Conservation (phyloP, 1,140 invertebrate genomes). For the Ceratosolen solmsi region DNA sequence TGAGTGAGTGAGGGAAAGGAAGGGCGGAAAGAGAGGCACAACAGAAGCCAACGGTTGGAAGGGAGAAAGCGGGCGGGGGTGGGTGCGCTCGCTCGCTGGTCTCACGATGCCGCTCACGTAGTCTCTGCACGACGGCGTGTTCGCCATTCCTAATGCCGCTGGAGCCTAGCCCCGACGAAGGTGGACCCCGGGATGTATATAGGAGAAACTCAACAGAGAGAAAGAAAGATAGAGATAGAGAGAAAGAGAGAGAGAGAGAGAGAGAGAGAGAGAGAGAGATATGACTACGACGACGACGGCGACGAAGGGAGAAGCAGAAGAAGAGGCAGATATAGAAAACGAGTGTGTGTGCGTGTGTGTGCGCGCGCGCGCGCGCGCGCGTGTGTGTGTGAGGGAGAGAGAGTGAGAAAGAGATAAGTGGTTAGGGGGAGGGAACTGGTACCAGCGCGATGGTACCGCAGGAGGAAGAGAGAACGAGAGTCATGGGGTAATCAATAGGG, state of each 20-base stretch:
- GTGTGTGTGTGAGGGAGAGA: too few relatives aligned
- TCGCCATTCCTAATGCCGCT: conserved; percentile 78
- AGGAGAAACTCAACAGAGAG: conserved; percentile 13
- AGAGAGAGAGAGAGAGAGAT: not conserved
- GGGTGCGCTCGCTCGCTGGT: conserved; percentile 63
- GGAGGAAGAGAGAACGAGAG: not conserved
- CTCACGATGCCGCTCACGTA: conserved; percentile 77
- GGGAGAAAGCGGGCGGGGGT: conserved; percentile 37
- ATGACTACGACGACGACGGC: too few relatives aligned
- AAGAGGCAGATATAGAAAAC: conserved; percentile 48
- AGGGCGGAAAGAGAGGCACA: conserved; percentile 23
- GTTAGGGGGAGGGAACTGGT: conserved; percentile 64
- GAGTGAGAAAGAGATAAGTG: conserved; percentile 52
- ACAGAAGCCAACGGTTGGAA: conserved; percentile 54
- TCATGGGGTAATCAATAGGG: conserved; percentile 76
- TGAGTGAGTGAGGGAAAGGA: conserved; percentile 23
- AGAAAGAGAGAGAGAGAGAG: conserved; percentile 58
- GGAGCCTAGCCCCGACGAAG: conserved; percentile 54
- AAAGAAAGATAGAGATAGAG: conserved; percentile 56
- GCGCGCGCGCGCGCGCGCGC: too few relatives aligned
- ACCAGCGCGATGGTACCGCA: conserved; percentile 65
- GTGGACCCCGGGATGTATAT: conserved; percentile 55
- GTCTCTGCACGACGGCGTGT: conserved; percentile 77
- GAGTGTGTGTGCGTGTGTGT: too few relatives aligned
- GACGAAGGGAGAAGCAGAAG: conserved; percentile 30